Percentiles rank a stretch among this genome's conserved stretches.
Evolutionary conservation across 2,113 vertebrate genomes (phyloP).

Genomic region (Atherinomorus stipes): DNA sequence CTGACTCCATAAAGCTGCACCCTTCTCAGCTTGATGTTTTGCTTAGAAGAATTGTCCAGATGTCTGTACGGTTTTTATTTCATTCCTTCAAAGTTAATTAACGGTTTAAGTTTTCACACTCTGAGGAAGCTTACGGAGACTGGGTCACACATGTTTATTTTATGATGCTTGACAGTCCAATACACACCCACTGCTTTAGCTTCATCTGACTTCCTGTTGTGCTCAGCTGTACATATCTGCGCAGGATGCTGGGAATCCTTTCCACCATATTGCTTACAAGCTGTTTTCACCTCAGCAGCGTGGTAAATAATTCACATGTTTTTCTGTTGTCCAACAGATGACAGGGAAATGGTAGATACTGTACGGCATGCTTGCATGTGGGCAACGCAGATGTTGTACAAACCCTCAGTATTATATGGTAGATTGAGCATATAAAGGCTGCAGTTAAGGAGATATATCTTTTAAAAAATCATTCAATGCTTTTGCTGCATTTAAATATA

Average conservation of each 20-base stretch:
- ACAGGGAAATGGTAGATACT: conserved; percentile 25
- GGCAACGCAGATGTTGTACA: conserved; percentile 20
- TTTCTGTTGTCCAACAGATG: conserved; percentile 52
- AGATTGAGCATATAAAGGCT: not conserved
- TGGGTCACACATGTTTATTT: conserved; percentile 6
- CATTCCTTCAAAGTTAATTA: conserved; percentile 33
- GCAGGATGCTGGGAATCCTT: conserved; percentile 12
- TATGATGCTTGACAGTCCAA: not conserved
- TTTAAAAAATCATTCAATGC: not conserved
- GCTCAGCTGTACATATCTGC: conserved; percentile 21
- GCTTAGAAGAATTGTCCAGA: not conserved
- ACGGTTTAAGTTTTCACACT: conserved; percentile 8
- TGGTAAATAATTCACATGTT: conserved; percentile 70
- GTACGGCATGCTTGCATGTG: conserved; percentile 1
- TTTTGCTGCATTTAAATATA: not conserved
- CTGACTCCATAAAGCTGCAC: conserved; percentile 33
- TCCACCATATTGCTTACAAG: conserved; percentile 34
- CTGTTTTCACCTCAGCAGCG: conserved; percentile 32
- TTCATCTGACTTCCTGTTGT: conserved; percentile 17
- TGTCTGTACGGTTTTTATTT: conserved; percentile 15
- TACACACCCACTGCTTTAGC: conserved; percentile 3
- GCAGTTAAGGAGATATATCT: not conserved
- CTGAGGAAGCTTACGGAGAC: conserved; percentile 2
- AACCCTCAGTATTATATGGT: not conserved
- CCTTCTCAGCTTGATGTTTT: conserved; percentile 24